Conservation (phyloP, 2,888 invertebrate species). For the Acrocera orbiculus region DNA sequence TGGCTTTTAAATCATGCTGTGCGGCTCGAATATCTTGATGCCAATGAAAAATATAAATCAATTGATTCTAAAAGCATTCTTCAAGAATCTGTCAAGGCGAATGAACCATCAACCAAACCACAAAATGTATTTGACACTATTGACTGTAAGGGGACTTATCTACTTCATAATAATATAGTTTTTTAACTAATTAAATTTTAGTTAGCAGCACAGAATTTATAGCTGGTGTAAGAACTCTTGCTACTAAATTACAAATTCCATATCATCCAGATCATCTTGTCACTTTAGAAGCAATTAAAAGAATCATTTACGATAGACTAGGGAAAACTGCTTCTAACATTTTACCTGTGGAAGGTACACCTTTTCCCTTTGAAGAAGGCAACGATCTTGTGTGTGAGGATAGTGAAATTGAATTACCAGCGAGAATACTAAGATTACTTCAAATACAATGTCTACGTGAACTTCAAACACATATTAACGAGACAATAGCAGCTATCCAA, state of each 20-base stretch:
- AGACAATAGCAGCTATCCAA: constrained; percentile 84
- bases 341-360: constrained; percentile 34
- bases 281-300: constrained; percentile 50
- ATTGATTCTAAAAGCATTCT: constrained; percentile 41
- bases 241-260: constrained; percentile 59
- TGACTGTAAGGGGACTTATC: constrained; percentile 62
- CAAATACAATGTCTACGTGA: constrained; percentile 37
- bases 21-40: constrained; percentile 61
- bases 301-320: constrained; percentile 40
- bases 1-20: constrained; percentile 77
- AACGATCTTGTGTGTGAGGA: constrained; percentile 51
- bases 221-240: constrained; percentile 60
- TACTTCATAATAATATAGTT: not conserved
- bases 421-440: constrained; percentile 56
- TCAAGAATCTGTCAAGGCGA: constrained; percentile 37
- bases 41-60: constrained; percentile 51
- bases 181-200: constrained; percentile 32
- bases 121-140: constrained; percentile 71
- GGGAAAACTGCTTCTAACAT: constrained; percentile 34
- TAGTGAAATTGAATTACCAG: constrained; percentile 46
- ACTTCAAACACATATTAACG: constrained; percentile 86
- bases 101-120: constrained; percentile 54
- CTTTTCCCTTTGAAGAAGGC: constrained; percentile 48
- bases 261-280: constrained; percentile 66
- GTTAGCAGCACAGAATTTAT: constrained; percentile 71